Conservation (phyloP, 2,113 vertebrate species). For the Chaenocephalus aceratus region DNA sequence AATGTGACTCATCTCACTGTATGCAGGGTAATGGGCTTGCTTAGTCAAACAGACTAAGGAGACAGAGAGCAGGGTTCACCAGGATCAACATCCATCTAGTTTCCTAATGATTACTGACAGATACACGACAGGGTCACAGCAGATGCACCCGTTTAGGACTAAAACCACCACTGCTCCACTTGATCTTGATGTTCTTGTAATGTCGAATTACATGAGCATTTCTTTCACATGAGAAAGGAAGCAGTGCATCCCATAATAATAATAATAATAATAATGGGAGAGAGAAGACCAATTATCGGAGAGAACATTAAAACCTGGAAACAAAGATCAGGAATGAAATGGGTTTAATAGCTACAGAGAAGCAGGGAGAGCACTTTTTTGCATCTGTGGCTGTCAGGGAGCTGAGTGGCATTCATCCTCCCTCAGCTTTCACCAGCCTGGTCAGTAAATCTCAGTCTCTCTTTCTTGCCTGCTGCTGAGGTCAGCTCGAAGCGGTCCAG, state of each 20-base stretch:
- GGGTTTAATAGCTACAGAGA: slow-evolving; percentile 41
- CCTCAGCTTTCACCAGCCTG: slow-evolving; percentile 27
- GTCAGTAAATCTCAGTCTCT: slow-evolving; percentile 65
- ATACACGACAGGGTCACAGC: slow-evolving; percentile 48
- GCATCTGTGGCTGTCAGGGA: slow-evolving; percentile 49
- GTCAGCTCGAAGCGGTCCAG: slow-evolving; percentile 65
- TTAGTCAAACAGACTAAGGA: slow-evolving; percentile 23
- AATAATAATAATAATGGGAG: slow-evolving; percentile 24
- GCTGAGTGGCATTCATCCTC: slow-evolving; percentile 62
- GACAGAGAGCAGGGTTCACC: slow-evolving; percentile 11
- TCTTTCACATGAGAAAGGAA: slow-evolving; percentile 16
- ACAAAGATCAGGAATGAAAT: slow-evolving; percentile 47
- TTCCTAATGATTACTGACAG: slow-evolving; percentile 56
- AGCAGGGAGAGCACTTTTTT: slow-evolving; percentile 23
- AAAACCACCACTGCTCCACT: slow-evolving; percentile 51
- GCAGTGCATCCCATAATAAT: not conserved
- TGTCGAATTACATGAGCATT: slow-evolving; percentile 20
- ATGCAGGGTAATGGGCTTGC: slow-evolving; percentile 17
- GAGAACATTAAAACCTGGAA: slow-evolving; percentile 31
- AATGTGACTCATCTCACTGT: slow-evolving; percentile 21
- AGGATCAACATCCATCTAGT: slow-evolving; percentile 37
- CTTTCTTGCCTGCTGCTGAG: slow-evolving; percentile 69
- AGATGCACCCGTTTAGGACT: slow-evolving; percentile 59
- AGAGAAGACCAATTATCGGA: slow-evolving; percentile 50
- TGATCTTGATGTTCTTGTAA: slow-evolving; percentile 55